These are phyloP conservation scores for Pseudomyrmex pallidus DNA, from an alignment of 1,140 invertebrate genomes.

Conservation along the genomic window DNA sequence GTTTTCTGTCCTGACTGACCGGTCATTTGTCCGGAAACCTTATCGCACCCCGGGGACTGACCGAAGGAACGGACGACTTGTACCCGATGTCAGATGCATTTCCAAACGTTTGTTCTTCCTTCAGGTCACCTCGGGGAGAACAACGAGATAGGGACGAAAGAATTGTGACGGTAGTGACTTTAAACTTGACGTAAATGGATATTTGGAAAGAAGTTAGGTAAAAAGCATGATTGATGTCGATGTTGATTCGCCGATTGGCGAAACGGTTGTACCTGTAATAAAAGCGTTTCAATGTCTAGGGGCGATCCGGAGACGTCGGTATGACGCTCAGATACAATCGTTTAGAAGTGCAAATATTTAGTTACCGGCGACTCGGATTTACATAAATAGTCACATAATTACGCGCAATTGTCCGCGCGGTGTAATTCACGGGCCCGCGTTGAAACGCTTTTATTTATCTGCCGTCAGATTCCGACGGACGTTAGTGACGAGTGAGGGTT, in stretches of 20 bases:
- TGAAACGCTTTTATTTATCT: constrained; percentile 27
- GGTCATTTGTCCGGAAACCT: constrained; percentile 80
- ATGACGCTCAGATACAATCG: too few relatives aligned
- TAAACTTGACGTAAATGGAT: constrained; percentile 46
- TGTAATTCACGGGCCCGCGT: background rate
- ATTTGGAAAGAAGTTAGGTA: too few relatives aligned
- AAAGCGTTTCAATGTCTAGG: too few relatives aligned
- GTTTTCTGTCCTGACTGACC: constrained; percentile 77
- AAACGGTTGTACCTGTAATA: background rate
- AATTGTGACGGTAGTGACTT: constrained; percentile 40
- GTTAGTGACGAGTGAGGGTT: constrained; percentile 40
- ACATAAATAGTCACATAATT: background rate
- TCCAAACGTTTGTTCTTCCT: constrained; percentile 56
- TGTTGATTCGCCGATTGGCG: background rate
- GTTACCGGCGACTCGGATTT: background rate
- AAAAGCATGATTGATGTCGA: constrained; percentile 6
- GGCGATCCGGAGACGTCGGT: too few relatives aligned
- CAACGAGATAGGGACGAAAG: constrained; percentile 48
- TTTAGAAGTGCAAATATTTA: constrained; percentile 10
- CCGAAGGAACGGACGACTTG: constrained; percentile 61
- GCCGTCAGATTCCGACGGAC: constrained; percentile 15
- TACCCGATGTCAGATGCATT: constrained; percentile 68
- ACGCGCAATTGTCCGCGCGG: background rate
- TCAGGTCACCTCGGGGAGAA: constrained; percentile 39
- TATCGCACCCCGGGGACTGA: constrained; percentile 80